Base-by-base conservation (phyloP, 2,888 invertebrate genomes). In the Dicyrtoma fusca region DNA sequence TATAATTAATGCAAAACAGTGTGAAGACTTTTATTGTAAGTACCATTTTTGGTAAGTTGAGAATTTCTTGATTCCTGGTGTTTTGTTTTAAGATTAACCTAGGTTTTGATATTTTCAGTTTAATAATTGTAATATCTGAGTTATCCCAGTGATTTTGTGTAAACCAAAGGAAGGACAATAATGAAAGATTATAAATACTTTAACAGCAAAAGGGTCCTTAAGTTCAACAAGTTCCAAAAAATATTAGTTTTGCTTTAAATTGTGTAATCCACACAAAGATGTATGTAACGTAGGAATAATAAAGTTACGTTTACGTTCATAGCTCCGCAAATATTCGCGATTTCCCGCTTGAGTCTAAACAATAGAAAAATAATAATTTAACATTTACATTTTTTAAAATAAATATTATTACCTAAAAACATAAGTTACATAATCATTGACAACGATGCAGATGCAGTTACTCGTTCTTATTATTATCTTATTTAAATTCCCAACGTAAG, bases 121-220 rank as follows among this genome's bases (percentile, higher is more conserved):
- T 17, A 53, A 19, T 21, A 53, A 53, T 34, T 34, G 34, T 34
- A 34, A 49, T n/a, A 49, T 51, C 65, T n/a, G n/a, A n/a, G n/a
- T n/a, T n/a, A n/a, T n/a, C n/a, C n/a, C 3, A 47, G 65, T 65
- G 65, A 65, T 65, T 49, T 49, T 65, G 47, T 47, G 4, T 65
- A 65, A 23, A 51, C 65, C 65, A 65, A 65, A 65, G 65, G 49
- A 51, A 65, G 65, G 65, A 19, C 49, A 51, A 17, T 25, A 14
- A 57, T 25, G 53, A 21, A 57, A 57, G 53, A 21, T 4, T 53
- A 53, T 17, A 53, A 53, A 19, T 17, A 10, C n/a, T 17, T 53
- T 53, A 2, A 25, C 23, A 1, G 23, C 13, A 57, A 26, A 57
- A 42, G 61, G 42, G 34, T 61, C 61, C 61, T 61, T 19, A 42